These are phyloP conservation scores for Papilio polyxenes DNA, from an alignment of 1,140 invertebrate species.

Conservation along the genomic window DNA sequence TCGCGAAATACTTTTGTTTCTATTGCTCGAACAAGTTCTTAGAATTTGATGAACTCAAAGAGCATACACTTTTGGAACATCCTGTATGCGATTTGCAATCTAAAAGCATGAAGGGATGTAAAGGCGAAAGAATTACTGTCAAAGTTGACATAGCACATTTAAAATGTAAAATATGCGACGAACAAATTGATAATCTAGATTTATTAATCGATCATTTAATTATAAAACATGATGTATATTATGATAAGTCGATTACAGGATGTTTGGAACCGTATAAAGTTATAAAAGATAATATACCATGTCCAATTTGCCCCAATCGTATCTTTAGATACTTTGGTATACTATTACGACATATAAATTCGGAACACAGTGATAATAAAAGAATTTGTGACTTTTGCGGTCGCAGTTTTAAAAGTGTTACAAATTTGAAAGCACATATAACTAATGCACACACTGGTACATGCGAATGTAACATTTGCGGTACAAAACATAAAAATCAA, in stretches of 20 bases:
- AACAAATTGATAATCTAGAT: slow-evolving; percentile 56
- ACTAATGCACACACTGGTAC: slow-evolving; percentile 58
- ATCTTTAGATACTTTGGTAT: slow-evolving; percentile 66
- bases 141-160: slow-evolving; percentile 66
- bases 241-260: slow-evolving; percentile 57
- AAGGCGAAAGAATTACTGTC: slow-evolving; percentile 64
- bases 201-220: slow-evolving; percentile 65
- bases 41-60: slow-evolving; percentile 66
- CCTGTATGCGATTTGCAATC: slow-evolving; percentile 67
- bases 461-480: slow-evolving; percentile 64
- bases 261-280: slow-evolving; percentile 67
- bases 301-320: slow-evolving; percentile 56
- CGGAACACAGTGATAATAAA: slow-evolving; percentile 66
- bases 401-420: slow-evolving; percentile 59
- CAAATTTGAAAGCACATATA: slow-evolving; percentile 68
- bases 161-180: slow-evolving; percentile 61
- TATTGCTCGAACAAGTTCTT: slow-evolving; percentile 68
- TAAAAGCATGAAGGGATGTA: slow-evolving; percentile 67
- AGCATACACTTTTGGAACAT: slow-evolving; percentile 62
- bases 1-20: slow-evolving; percentile 67
- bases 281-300: slow-evolving; percentile 67
- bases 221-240: slow-evolving; percentile 58
- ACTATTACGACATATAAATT: slow-evolving; percentile 64
- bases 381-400: slow-evolving; percentile 73
- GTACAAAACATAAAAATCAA: slow-evolving; percentile 64